Conservation (phyloP, 2,113 vertebrate genomes). For the Oenanthe oenanthe region DNA sequence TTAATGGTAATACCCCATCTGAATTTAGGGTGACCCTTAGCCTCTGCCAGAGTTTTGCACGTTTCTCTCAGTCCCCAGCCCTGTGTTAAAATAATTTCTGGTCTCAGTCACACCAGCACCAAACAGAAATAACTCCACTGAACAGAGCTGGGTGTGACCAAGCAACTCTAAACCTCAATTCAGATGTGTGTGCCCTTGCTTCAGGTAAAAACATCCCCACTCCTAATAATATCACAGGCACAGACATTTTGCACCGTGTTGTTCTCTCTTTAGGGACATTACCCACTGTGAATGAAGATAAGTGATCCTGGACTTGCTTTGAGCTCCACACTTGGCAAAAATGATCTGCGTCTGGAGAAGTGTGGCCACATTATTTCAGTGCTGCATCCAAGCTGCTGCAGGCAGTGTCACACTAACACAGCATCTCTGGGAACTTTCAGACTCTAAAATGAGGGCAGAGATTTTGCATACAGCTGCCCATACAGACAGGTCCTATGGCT, state of each 20-base stretch:
- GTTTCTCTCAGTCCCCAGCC: neutral
- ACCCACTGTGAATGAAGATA: neutral
- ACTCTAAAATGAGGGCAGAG: neutral
- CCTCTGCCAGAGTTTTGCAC: neutral
- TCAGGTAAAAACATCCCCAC: neutral
- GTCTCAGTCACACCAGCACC: neutral
- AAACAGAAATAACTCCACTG: neutral
- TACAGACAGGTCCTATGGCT: neutral
- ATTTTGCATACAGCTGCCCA: neutral
- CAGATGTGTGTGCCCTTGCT: neutral
- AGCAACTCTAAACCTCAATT: neutral
- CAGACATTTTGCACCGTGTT: neutral
- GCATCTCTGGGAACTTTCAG: accelerated
- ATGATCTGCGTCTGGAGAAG: accelerated
- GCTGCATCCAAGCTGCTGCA: neutral
- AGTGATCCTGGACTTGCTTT: neutral
- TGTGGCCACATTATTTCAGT: accelerated
- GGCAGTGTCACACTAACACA: neutral
- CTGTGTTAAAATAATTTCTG: neutral
- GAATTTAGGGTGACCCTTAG: neutral
- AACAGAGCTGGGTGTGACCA: neutral
- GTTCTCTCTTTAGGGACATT: neutral
- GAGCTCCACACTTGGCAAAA: neutral
- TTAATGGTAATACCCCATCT: neutral
- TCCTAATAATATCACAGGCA: neutral